Base-by-base conservation (phyloP, 1,140 invertebrate species). In the Trigoniulus corallinus region DNA sequence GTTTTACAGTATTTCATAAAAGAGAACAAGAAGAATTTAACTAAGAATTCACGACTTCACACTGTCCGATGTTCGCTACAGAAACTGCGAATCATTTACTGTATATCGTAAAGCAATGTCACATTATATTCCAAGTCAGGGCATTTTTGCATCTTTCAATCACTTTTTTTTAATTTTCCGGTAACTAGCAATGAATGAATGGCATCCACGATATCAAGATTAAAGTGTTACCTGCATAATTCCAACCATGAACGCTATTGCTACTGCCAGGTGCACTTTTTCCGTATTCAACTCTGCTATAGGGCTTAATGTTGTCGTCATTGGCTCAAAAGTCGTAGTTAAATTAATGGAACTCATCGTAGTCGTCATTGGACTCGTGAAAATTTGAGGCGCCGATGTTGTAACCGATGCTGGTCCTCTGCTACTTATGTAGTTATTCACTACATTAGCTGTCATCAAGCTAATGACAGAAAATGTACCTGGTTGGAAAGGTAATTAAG, bases 391-490 rank as follows among this genome's bases (percentile, higher is more conserved):
- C 15, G 29, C 29, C 29, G 29, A 34, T 7, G 7, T 34, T 7
- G 29, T 34, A 34, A 34, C 29, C 29, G 29, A 7, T 34, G 29
- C n/a, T n/a, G 29, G 7, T 34, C 15, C 7, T 34, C 29, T 7
- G 29, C 29, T 34, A 34, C 7, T 34, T 34, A 51, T 34, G 43
- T 56, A 54, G 24, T 55, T 50, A 12, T 64, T 51, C 0, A 79
- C 72, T 25, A 82, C 76, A 71, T 87, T 88, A 13, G 82, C 82
- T 2, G 83, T 80, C 86, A 93, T 88, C 58, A 91, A 72, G 61
- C 84, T 86, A 42, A 84, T 74, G 0, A 92, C 79, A 20, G 88
- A 85, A 67, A 91, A 92, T 0, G 86, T 88, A 39, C 79, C 78
- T 80, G 56, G 20, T 47, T 50, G 25, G 3, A 23, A 43, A n/a